Percentiles rank a stretch among this genome's conserved stretches.
Conservation (phyloP, 2,113 vertebrate species). For the Gobio gobio region DNA sequence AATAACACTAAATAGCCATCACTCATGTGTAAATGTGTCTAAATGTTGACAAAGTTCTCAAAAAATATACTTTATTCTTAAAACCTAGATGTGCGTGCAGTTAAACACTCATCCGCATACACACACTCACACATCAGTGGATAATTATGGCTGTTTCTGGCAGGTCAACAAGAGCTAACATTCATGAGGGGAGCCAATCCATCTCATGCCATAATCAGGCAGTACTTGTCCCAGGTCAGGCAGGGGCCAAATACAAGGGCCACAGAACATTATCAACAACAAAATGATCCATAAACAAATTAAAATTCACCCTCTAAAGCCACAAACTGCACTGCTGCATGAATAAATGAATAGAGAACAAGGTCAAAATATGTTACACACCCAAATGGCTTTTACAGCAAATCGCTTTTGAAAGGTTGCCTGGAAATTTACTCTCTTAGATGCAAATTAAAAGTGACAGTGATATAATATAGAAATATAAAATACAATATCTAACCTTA, state of each 20-base stretch:
- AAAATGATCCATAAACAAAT: slow-evolving; percentile 44
- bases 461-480: not conserved
- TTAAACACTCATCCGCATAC: not conserved
- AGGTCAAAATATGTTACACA: slow-evolving; percentile 9
- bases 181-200: slow-evolving; percentile 28
- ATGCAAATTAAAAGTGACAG: not conserved
- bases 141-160: slow-evolving; percentile 33
- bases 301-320: slow-evolving; percentile 37
- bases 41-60: not conserved
- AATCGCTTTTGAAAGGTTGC: not conserved
- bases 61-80: not conserved
- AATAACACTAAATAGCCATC: not conserved
- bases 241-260: slow-evolving; percentile 19
- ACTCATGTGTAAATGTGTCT: not conserved
- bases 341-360: slow-evolving; percentile 37
- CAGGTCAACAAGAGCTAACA: slow-evolving; percentile 30
- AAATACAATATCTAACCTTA: not conserved
- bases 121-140: not conserved
- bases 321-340: slow-evolving; percentile 1
- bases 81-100: not conserved
- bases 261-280: slow-evolving; percentile 36
- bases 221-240: slow-evolving; percentile 20
- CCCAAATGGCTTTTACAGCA: not conserved
- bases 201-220: slow-evolving; percentile 9
- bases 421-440: not conserved